Conservation (phyloP, 2,797 vertebrate species). For the Micrastur ruficollis region DNA sequence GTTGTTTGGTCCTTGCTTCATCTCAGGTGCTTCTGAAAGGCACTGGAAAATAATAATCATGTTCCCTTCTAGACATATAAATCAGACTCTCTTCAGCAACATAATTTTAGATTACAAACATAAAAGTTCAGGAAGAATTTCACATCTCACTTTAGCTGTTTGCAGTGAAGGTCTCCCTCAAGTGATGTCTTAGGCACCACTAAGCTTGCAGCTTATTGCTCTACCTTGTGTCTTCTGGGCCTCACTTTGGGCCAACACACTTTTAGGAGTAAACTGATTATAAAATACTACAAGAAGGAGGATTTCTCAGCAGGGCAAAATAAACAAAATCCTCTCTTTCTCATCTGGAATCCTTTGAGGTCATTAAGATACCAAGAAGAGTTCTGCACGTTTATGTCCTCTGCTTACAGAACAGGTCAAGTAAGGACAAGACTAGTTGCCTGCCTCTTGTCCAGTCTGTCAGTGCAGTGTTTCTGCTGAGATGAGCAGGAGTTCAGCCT, state of each 20-base stretch:
- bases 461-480: background rate
- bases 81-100: background rate
- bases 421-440: background rate
- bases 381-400: background rate
- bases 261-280: background rate
- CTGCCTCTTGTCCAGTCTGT: background rate
- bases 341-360: background rate
- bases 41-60: background rate
- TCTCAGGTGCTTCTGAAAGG: conserved; percentile 3
- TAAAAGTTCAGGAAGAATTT: background rate
- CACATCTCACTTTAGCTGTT: background rate
- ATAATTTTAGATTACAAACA: background rate
- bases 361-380: too few relatives aligned
- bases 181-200: background rate
- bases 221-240: too few relatives aligned
- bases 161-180: background rate
- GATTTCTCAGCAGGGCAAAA: background rate
- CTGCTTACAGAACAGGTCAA: background rate
- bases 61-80: background rate
- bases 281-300: background rate
- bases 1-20: background rate
- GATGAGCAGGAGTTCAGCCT: background rate
- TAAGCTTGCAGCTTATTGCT: background rate
- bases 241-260: too few relatives aligned
- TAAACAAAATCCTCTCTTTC: background rate